phyloP scores from a whole-genome alignment of 2,888 invertebrate genomes.

The Idaea dimidiata region DNA sequence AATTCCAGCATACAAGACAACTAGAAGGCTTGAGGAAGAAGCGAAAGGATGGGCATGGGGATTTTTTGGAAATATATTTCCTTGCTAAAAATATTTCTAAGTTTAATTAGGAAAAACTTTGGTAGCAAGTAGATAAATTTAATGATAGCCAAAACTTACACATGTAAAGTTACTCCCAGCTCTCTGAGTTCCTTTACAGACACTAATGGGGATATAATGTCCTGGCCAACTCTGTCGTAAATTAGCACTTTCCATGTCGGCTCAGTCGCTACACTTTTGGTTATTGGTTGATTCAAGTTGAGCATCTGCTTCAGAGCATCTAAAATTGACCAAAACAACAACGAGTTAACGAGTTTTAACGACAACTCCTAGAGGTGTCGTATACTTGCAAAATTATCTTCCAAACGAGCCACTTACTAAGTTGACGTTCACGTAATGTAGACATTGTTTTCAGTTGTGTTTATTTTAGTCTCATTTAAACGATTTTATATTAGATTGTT shows the following conservation, averaged over 20 bases:
- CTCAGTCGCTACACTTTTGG: conserved; percentile 88
- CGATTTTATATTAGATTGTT: conserved; percentile 5
- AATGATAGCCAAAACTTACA: conserved; percentile 82
- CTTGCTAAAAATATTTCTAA: too few relatives aligned
- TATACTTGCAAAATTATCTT: background rate
- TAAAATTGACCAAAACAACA: conserved; percentile 62
- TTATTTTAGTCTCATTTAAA: conserved; percentile 30
- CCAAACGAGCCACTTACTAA: conserved; percentile 75
- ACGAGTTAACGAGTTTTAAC: conserved; percentile 1
- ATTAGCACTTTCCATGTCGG: conserved; percentile 98
- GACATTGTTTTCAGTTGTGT: conserved; percentile 72
- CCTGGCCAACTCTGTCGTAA: conserved; percentile 97
- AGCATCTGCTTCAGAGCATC: conserved; percentile 97
- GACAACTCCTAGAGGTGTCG: background rate
- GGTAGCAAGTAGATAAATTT: background rate
- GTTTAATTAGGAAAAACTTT: background rate
- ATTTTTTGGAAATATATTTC: too few relatives aligned
- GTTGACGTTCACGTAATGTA: conserved; percentile 86
- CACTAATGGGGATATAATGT: conserved; percentile 98
- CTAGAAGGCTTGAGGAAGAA: too few relatives aligned
- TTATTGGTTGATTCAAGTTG: conserved; percentile 91
- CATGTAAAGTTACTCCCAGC: conserved; percentile 97
- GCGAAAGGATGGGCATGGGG: too few relatives aligned
- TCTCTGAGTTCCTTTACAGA: conserved; percentile 97
- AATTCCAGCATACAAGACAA: too few relatives aligned